These are phyloP conservation scores for Eupsittula cactorum DNA, from an alignment of 2,113 vertebrate genomes.

Conservation along the genomic window DNA sequence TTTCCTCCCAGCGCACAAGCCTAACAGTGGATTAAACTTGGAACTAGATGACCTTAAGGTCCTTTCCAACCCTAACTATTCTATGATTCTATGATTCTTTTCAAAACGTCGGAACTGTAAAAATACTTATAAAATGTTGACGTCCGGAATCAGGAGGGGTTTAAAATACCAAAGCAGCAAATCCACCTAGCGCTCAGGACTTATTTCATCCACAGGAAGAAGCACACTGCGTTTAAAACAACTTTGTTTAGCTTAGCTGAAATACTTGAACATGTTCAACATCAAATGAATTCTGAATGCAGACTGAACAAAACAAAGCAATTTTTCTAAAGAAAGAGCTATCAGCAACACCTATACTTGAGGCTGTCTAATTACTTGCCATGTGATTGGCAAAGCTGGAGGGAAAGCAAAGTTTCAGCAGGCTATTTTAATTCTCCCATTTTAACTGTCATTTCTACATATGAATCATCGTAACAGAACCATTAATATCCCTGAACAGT, in stretches of 20 bases:
- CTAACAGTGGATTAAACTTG: slow-evolving; percentile 17
- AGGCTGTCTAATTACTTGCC: not conserved
- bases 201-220: slow-evolving; percentile 19
- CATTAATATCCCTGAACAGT: not conserved
- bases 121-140: slow-evolving; percentile 63
- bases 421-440: not conserved
- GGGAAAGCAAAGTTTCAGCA: not conserved
- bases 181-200: slow-evolving; percentile 10
- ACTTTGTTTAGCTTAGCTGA: not conserved
- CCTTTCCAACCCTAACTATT: too few relatives aligned
- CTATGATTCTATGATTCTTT: not conserved
- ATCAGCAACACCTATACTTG: not conserved
- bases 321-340: not conserved
- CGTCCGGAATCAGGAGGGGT: slow-evolving; percentile 38
- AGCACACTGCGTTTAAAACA: not conserved
- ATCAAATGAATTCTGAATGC: not conserved
- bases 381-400: rapidly evolving
- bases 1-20: slow-evolving; percentile 22
- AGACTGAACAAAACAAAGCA: not conserved
- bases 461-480: not conserved
- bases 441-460: not conserved
- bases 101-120: slow-evolving; percentile 36
- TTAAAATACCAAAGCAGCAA: slow-evolving; percentile 67
- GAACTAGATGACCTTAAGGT: too few relatives aligned
- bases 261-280: not conserved